Conservation (phyloP, 2,797 vertebrate species). For the Astyanax mexicanus region DNA sequence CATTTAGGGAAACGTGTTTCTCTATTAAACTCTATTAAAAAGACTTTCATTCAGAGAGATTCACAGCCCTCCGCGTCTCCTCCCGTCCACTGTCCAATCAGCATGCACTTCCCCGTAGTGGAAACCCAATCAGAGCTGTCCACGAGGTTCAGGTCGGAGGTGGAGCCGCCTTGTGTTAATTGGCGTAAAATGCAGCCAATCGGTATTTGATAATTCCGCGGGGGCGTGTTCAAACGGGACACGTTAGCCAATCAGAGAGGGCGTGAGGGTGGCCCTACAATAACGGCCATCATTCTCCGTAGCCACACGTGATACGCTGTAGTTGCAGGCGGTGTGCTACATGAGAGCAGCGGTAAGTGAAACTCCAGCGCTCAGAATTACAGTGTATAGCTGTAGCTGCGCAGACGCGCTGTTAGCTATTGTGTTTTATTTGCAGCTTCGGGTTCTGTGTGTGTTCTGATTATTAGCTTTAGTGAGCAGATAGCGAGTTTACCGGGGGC, state of each 20-base stretch:
- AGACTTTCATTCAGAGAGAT: background rate
- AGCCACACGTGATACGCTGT: constrained; percentile 77
- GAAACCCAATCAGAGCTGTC: constrained; percentile 77
- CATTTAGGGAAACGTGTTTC: too few species aligned
- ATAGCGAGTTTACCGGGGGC: background rate
- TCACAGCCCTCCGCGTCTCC: background rate
- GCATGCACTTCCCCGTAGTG: constrained; percentile 53
- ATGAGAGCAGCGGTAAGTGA: constrained; percentile 74
- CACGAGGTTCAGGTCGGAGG: constrained; percentile 78
- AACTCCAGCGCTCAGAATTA: constrained; percentile 16
- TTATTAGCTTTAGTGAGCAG: background rate
- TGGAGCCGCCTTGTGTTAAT: constrained; percentile 40
- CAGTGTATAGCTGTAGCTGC: background rate
- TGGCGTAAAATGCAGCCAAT: constrained; percentile 65
- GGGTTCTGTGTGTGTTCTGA: background rate
- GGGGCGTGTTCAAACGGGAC: constrained; percentile 29
- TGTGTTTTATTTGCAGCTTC: background rate
- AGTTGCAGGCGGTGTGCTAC: constrained; percentile 75
- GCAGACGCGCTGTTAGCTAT: too few species aligned
- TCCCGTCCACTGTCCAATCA: constrained; percentile 66
- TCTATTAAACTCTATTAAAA: background rate
- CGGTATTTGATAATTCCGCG: constrained; percentile 50
- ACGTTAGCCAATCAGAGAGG: constrained; percentile 62
- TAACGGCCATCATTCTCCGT: constrained; percentile 31
- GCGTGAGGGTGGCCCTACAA: constrained; percentile 40